These are phyloP conservation scores for Drosophila paramelanica DNA, from an alignment of 2,888 invertebrate genomes.

Conservation along the genomic window DNA sequence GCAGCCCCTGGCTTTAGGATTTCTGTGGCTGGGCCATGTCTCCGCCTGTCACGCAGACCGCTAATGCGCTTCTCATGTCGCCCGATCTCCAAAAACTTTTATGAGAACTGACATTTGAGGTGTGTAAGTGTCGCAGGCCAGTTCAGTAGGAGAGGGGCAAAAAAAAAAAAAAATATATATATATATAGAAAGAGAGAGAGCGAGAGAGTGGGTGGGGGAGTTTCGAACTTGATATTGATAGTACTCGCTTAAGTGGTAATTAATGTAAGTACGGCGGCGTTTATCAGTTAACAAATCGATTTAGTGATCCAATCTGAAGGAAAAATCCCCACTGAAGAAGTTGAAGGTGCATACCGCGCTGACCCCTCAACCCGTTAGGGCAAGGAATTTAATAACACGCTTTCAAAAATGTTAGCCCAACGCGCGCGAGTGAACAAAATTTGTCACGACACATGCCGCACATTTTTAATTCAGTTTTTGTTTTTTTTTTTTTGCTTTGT, in stretches of 20 bases:
- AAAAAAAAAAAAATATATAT: background rate
- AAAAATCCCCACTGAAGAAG: conserved; percentile 36
- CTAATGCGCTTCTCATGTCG: conserved; percentile 83
- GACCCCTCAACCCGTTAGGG: conserved; percentile 16
- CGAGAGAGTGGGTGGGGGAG: conserved; percentile 3
- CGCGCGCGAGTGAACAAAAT: conserved; percentile 71
- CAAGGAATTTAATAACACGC: conserved; percentile 76
- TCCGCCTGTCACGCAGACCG: conserved; percentile 63
- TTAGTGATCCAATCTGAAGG: conserved; percentile 59
- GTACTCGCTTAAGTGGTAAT: conserved; percentile 75
- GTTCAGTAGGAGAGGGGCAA: background rate
- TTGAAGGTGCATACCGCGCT: conserved; percentile 25
- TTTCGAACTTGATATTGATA: conserved; percentile 32
- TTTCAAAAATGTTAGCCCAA: conserved; percentile 79
- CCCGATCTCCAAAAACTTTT: conserved; percentile 55
- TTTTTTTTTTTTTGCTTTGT: conserved; percentile 12
- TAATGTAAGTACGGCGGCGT: conserved; percentile 76
- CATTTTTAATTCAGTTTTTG: conserved; percentile 30
- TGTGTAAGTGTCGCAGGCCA: conserved; percentile 76
- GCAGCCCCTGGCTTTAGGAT: conserved; percentile 30
- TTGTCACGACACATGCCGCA: conserved; percentile 82
- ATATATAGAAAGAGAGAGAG: conserved; percentile 12
- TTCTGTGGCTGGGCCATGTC: conserved; percentile 28
- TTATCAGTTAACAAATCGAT: conserved; percentile 79
- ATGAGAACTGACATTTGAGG: conserved; percentile 82